phyloP scores from a whole-genome alignment of 1,140 invertebrate species.

The Neodiprion fabricii region DNA sequence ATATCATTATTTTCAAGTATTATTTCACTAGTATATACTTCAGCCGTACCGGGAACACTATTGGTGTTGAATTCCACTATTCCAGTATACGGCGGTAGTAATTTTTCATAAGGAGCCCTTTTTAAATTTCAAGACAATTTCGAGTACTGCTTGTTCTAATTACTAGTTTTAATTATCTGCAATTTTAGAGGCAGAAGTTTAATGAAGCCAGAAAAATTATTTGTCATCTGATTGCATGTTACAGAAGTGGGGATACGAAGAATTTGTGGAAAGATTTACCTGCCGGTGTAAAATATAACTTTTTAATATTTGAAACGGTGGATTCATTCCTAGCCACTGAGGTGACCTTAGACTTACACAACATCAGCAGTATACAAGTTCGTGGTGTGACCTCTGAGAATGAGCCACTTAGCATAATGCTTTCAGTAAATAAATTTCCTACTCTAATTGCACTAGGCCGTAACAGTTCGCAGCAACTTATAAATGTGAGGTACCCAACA shows the following conservation, averaged over 20 bases:
- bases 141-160: no score
- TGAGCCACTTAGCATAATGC: constrained; percentile 56
- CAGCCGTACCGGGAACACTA: no score
- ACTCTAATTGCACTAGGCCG: constrained; percentile 59
- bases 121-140: no score
- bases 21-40: neutral
- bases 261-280: constrained; percentile 60
- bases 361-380: constrained; percentile 61
- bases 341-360: constrained; percentile 69
- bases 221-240: constrained; percentile 21
- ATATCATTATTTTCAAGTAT: neutral
- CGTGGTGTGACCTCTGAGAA: constrained; percentile 64
- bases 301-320: constrained; percentile 68
- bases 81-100: no score
- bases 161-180: no score
- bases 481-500: constrained; percentile 57
- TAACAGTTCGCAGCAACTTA: constrained; percentile 47
- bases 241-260: constrained; percentile 44
- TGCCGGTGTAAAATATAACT: constrained; percentile 52
- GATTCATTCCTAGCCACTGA: constrained; percentile 67
- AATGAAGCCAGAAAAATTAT: neutral
- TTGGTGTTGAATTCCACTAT: no score
- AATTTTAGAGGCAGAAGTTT: no score
- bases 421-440: constrained; percentile 63
- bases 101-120: no score